A percentile compares a stretch with the other conserved stretches of the same genome.
Evolutionary conservation across 2,113 vertebrate species (phyloP).

Genomic region (Propithecus coquereli): DNA sequence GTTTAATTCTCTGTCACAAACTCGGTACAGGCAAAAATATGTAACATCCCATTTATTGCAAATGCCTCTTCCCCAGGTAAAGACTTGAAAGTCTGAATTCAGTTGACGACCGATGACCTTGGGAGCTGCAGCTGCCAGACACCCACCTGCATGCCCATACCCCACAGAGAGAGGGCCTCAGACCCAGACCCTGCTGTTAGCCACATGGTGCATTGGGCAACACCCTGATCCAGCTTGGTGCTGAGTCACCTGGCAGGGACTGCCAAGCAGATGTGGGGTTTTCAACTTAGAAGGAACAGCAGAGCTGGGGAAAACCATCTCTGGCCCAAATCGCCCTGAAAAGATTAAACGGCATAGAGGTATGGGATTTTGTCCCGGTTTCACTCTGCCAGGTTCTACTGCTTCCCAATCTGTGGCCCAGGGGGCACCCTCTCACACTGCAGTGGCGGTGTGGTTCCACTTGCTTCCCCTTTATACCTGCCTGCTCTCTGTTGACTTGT

Average conservation of each 20-base stretch:
- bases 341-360: fast-evolving
- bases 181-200: background rate
- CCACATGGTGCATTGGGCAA: background rate
- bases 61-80: background rate
- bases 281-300: background rate
- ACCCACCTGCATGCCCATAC: fast-evolving
- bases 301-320: background rate
- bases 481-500: fast-evolving
- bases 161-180: too few relatives aligned
- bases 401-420: too few relatives aligned
- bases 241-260: background rate
- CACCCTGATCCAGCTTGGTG: background rate
- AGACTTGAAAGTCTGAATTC: background rate
- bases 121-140: background rate
- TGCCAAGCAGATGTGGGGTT: background rate
- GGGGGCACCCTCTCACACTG: fast-evolving
- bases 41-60: background rate
- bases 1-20: background rate
- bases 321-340: too few relatives aligned
- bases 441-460: background rate
- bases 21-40: background rate
- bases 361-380: background rate
- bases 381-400: background rate
- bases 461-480: background rate
- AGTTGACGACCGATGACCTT: background rate